phyloP scores from a whole-genome alignment of 2,797 vertebrate species.

The Silurus aristotelis region DNA sequence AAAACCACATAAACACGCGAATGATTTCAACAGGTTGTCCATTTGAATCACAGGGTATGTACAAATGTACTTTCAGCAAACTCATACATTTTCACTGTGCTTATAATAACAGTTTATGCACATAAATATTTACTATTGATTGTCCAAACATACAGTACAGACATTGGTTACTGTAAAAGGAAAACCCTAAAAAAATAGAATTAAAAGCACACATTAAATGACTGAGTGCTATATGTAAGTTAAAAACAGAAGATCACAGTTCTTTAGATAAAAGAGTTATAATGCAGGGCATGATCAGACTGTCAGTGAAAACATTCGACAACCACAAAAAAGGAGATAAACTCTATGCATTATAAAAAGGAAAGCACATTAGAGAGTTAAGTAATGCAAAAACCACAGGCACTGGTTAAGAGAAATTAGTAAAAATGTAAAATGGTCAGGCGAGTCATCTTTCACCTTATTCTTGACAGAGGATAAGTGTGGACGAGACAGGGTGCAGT shows the following conservation, averaged over 20 bases:
- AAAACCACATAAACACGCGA: constrained; percentile 14
- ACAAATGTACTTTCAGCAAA: background rate
- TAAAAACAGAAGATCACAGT: background rate
- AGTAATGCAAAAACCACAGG: background rate
- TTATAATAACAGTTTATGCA: background rate
- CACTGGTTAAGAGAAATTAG: background rate
- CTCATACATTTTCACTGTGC: background rate
- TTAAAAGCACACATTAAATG: background rate
- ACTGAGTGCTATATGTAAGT: background rate
- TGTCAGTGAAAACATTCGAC: background rate
- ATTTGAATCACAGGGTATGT: background rate
- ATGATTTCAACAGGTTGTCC: background rate
- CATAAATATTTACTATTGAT: background rate
- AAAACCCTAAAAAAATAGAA: background rate
- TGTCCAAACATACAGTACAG: background rate
- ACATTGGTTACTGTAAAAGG: background rate
- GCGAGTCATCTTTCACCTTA: background rate
- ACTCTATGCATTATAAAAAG: background rate
- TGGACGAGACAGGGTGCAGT: background rate
- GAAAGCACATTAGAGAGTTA: constrained; percentile 2
- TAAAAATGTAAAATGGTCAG: background rate
- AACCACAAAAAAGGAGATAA: background rate
- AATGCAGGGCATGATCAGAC: background rate
- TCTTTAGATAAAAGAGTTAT: background rate
- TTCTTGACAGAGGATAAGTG: background rate